These are phyloP conservation scores for Drosophila tanythrix DNA, from an alignment of 2,888 invertebrate species.

Conservation along the genomic window DNA sequence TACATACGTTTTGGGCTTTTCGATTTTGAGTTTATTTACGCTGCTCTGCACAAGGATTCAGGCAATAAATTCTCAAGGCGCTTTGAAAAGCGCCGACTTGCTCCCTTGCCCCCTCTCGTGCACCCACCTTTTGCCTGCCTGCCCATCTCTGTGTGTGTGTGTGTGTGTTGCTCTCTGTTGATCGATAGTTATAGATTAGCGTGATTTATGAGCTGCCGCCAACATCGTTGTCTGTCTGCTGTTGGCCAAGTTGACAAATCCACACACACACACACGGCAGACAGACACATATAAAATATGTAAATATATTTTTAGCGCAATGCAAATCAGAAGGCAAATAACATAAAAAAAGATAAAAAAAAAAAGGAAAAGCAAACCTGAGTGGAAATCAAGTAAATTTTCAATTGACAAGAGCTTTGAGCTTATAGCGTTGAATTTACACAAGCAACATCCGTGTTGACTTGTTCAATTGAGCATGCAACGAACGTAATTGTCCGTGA, in stretches of 20 bases:
- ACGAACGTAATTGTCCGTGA: constrained; percentile 36
- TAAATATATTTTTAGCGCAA: constrained; percentile 69
- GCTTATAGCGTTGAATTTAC: constrained; percentile 28
- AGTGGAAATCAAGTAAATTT: constrained; percentile 31
- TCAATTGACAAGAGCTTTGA: constrained; percentile 45
- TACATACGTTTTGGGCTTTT: constrained; percentile 19
- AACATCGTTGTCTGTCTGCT: constrained; percentile 22
- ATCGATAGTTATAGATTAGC: constrained; percentile 79
- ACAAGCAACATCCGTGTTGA: constrained; percentile 62
- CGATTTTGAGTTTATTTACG: constrained; percentile 34
- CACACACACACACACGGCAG: constrained; percentile 7
- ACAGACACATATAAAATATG: constrained; percentile 37
- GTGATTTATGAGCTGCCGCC: constrained; percentile 69
- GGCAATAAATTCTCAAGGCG: constrained; percentile 74
- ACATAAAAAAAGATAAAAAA: background rate
- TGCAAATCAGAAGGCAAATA: constrained; percentile 73
- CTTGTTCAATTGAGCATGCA: constrained; percentile 62
- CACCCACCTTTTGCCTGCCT: background rate
- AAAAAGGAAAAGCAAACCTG: constrained; percentile 30
- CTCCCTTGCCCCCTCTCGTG: background rate
- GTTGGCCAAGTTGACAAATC: constrained; percentile 46
- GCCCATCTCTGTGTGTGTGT: constrained; percentile 1
- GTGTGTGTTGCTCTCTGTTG: constrained; percentile 55
- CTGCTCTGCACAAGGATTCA: constrained; percentile 58
- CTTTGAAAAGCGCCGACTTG: constrained; percentile 54